Percentiles rank a stretch among this genome's conserved stretches.
phyloP scores from a whole-genome alignment of 2,113 vertebrate species.

The Sinocyclocheilus rhinocerous region DNA sequence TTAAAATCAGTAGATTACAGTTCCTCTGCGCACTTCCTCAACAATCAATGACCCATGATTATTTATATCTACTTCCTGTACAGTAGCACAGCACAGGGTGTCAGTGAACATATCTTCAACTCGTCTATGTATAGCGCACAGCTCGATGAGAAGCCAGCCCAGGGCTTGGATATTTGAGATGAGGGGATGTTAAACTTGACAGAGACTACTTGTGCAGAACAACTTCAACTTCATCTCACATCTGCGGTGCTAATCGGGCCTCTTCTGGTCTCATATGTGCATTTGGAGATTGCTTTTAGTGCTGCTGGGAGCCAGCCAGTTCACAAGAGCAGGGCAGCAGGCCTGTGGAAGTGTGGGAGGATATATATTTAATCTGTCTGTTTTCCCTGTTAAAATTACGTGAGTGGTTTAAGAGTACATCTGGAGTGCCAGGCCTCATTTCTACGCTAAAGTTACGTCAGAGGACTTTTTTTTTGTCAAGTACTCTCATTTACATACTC shows the following conservation, averaged over 20 bases:
- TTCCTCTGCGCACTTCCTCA: not conserved
- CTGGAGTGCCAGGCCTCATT: slow-evolving; percentile 15
- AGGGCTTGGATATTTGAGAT: slow-evolving; percentile 22
- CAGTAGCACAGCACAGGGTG: not conserved
- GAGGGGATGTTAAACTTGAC: slow-evolving; percentile 5
- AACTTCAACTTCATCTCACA: slow-evolving; percentile 13
- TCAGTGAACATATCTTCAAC: not conserved
- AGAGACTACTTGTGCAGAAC: slow-evolving; percentile 19
- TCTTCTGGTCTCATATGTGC: slow-evolving; percentile 26
- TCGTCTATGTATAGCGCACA: not conserved
- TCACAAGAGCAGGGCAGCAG: slow-evolving; percentile 32
- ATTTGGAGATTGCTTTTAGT: slow-evolving; percentile 42
- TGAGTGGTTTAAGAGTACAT: slow-evolving; percentile 43
- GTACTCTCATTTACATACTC: not conserved
- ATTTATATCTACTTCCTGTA: slow-evolving; percentile 7
- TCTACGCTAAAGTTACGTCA: slow-evolving; percentile 8
- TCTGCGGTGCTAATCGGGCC: slow-evolving; percentile 25
- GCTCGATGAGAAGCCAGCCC: slow-evolving; percentile 17
- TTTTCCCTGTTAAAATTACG: slow-evolving; percentile 28
- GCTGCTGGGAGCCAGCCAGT: slow-evolving; percentile 40
- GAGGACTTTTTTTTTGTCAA: slow-evolving; percentile 25
- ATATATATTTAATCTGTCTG: slow-evolving; percentile 46
- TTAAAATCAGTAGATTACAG: not conserved
- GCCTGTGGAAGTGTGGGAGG: slow-evolving; percentile 1
- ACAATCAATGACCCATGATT: not conserved